These are phyloP conservation scores for Pyxicephalus adspersus DNA, from an alignment of 2,113 vertebrate genomes.

Conservation along the genomic window DNA sequence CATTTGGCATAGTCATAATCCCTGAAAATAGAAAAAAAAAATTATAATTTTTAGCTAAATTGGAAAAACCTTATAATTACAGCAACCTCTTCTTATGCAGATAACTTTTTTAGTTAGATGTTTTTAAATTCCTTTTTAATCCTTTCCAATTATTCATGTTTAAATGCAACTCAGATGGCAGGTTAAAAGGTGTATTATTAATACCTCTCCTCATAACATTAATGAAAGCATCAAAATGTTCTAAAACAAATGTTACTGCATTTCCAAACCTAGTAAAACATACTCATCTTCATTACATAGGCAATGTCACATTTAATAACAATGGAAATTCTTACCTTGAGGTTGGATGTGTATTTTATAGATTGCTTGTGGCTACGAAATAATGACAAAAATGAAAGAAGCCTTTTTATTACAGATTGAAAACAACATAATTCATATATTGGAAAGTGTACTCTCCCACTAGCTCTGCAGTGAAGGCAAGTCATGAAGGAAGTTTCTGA, in stretches of 20 bases:
- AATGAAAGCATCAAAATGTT: neutral
- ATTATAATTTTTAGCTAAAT: too few species aligned
- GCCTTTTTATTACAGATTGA: neutral
- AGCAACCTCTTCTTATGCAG: too few species aligned
- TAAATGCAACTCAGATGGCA: too few species aligned
- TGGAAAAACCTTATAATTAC: too few species aligned
- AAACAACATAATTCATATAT: slow-evolving; percentile 20
- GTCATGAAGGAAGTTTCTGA: neutral
- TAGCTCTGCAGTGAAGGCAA: neutral
- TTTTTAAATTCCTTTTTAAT: too few species aligned
- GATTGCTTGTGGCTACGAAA: slow-evolving; percentile 78
- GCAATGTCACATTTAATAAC: neutral
- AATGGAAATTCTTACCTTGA: slow-evolving; percentile 83
- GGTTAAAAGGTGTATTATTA: too few species aligned
- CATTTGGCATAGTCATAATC: slow-evolving; percentile 73
- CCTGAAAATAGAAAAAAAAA: slow-evolving; percentile 67
- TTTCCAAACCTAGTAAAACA: neutral
- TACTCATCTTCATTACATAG: neutral
- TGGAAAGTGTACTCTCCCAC: neutral
- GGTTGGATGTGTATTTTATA: slow-evolving; percentile 85
- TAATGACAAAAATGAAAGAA: slow-evolving; percentile 46
- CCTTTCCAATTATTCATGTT: too few species aligned
- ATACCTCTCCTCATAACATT: too few species aligned
- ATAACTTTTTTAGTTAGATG: too few species aligned
- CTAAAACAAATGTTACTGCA: slow-evolving; percentile 4